Conservation (phyloP, 2,797 vertebrate genomes). For the Manis pentadactyla region DNA sequence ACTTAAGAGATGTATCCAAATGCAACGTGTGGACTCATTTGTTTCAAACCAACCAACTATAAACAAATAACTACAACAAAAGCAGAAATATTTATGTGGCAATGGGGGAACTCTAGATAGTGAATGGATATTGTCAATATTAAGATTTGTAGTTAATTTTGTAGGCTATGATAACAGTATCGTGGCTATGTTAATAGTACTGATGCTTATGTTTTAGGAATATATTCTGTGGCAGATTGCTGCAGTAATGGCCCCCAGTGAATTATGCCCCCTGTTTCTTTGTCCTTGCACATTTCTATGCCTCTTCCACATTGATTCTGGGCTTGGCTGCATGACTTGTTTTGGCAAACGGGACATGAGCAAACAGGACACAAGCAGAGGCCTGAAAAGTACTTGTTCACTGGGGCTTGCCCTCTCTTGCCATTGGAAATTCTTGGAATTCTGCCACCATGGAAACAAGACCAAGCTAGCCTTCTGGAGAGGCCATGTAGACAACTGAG, state of each 20-base stretch:
- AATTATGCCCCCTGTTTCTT: neutral
- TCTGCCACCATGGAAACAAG: neutral
- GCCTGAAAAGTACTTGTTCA: conserved; percentile 20
- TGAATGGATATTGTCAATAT: neutral
- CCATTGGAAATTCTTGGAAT: neutral
- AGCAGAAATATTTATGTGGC: neutral
- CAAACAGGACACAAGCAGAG: conserved; percentile 23
- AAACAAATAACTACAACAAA: neutral
- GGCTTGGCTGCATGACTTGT: neutral
- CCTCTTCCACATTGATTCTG: neutral
- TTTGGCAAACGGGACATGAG: conserved; percentile 51
- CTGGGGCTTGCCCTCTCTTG: conserved; percentile 37
- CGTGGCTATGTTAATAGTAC: neutral
- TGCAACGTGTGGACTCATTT: neutral
- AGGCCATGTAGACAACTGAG: neutral
- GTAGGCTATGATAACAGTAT: neutral
- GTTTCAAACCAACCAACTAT: neutral
- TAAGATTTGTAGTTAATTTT: neutral
- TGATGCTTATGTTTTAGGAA: neutral
- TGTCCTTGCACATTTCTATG: neutral
- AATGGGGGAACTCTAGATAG: neutral
- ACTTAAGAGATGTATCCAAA: neutral
- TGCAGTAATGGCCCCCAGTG: neutral
- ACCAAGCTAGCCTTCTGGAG: conserved; percentile 10
- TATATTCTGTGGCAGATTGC: neutral